Evolutionary conservation across 2,888 invertebrate species (phyloP).

Genomic region (Cerastis rubricosa): DNA sequence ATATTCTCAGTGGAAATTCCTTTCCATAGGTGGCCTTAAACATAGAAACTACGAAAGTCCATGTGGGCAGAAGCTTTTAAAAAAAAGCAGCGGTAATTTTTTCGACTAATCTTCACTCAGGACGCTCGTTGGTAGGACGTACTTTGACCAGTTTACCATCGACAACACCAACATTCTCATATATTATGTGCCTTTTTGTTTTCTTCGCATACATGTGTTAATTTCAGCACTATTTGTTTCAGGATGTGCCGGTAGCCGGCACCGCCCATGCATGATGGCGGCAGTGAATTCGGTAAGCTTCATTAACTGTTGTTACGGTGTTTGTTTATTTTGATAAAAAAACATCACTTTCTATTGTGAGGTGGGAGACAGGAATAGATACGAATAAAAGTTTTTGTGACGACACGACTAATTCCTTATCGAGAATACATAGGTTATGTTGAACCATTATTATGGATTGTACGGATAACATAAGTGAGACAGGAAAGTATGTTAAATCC

Average conservation of each 20-base stretch:
- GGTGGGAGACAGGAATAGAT: background rate
- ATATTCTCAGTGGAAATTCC: background rate
- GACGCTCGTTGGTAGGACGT: background rate
- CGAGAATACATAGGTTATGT: background rate
- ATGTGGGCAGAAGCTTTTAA: background rate
- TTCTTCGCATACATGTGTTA: background rate
- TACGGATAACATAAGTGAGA: background rate
- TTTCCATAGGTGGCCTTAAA: background rate
- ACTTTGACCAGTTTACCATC: background rate
- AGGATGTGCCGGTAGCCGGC: slow-evolving; percentile 83
- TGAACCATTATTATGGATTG: background rate
- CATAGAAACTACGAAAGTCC: background rate
- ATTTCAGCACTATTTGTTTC: slow-evolving; percentile 78
- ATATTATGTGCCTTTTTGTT: background rate
- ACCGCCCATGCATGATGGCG: slow-evolving; percentile 90
- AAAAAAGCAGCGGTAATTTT: background rate
- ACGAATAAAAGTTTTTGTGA: background rate
- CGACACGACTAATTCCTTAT: background rate
- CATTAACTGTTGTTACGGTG: background rate
- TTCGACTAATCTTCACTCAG: background rate
- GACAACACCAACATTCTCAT: background rate
- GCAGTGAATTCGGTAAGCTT: slow-evolving; percentile 92
- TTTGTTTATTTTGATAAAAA: slow-evolving; percentile 1
- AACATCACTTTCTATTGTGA: background rate
- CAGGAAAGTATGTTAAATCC: background rate